Percentiles rank a stretch among this genome's conserved stretches.
Conservation (phyloP, 2,113 vertebrate genomes). For the Sus scrofa region T2T-Sscrofa CM000819.6:83622501-83623000, state of each 20-base stretch:
- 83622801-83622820: neutral
- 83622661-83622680: neutral
- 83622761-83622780: constrained; percentile 36
- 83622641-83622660: constrained; percentile 57
- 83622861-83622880: neutral
- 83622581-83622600: constrained; percentile 63
- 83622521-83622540: constrained; percentile 75
- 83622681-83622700: neutral
- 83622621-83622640: constrained; percentile 69
- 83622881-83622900: neutral
- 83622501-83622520: constrained; percentile 68
- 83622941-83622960: neutral
- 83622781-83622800: neutral
- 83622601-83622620: constrained; percentile 61
- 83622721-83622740: constrained; percentile 33
- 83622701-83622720: constrained; percentile 32
- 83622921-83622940: neutral
- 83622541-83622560: constrained; percentile 62
- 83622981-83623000: constrained; percentile 19
- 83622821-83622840: constrained; percentile 42
- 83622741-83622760: constrained; percentile 1
- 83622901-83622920: neutral
- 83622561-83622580: constrained; percentile 61
- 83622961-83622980: neutral
- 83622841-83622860: neutral